Percentiles rank a stretch among this genome's conserved stretches.
Conservation (phyloP, 2,113 vertebrate species). For the Dromaius novaehollandiae region DNA sequence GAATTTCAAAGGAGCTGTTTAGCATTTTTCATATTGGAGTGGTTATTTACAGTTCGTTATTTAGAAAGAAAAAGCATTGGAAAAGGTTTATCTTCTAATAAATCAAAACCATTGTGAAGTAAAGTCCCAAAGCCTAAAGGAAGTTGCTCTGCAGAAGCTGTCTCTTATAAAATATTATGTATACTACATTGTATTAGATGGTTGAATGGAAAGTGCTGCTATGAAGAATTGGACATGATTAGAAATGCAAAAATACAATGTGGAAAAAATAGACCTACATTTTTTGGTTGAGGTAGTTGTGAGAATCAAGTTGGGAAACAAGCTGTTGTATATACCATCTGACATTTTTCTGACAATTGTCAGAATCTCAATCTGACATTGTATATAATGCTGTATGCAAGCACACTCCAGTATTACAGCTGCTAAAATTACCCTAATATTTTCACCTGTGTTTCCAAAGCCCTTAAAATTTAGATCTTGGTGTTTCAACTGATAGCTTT, state of each 20-base stretch:
- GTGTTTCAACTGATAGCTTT: background rate
- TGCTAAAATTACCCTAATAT: background rate
- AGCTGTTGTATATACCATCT: background rate
- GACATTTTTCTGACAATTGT: background rate
- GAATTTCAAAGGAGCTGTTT: constrained; percentile 46
- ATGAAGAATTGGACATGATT: background rate
- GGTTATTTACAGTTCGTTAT: constrained; percentile 57
- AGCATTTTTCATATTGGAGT: constrained; percentile 29
- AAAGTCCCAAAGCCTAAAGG: background rate
- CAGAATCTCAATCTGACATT: background rate
- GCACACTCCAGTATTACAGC: background rate
- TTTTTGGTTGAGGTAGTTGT: background rate
- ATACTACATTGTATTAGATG: background rate
- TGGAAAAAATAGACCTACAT: background rate
- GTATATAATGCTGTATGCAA: background rate
- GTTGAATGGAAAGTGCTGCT: background rate
- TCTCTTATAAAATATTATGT: background rate
- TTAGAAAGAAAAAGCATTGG: constrained; percentile 28
- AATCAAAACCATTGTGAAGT: background rate
- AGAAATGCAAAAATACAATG: background rate
- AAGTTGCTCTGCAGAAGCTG: background rate
- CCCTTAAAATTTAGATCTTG: background rate
- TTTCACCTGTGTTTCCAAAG: background rate
- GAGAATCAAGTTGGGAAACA: background rate
- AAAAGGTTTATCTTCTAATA: constrained; percentile 17